Evolutionary conservation across 2,113 vertebrate species (phyloP).

Genomic region (Alouatta palliata): DNA sequence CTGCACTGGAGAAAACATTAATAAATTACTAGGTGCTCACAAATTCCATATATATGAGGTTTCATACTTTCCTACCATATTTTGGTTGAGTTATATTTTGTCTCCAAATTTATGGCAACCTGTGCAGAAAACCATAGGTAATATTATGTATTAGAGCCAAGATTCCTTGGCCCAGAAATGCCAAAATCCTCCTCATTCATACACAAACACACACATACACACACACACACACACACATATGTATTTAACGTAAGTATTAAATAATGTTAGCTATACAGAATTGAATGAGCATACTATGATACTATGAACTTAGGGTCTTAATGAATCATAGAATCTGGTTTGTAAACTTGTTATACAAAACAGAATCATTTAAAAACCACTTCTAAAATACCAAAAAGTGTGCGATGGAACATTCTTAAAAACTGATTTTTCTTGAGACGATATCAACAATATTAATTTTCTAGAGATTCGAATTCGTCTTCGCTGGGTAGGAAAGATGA

Average conservation of each 20-base stretch:
- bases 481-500: background rate
- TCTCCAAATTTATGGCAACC: background rate
- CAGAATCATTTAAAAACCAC: background rate
- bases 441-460: background rate
- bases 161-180: background rate
- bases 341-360: background rate
- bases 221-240: background rate
- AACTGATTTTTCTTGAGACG: background rate
- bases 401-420: background rate
- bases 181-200: background rate
- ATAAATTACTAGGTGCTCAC: background rate
- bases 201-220: background rate
- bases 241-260: background rate
- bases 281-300: background rate
- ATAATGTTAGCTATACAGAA: background rate
- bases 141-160: background rate
- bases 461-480: background rate
- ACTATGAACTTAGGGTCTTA: background rate
- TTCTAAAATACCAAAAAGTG: background rate
- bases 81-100: background rate
- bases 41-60: background rate
- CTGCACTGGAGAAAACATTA: background rate
- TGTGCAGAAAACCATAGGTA: background rate
- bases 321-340: background rate
- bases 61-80: background rate